phyloP scores from a whole-genome alignment of 1,140 invertebrate species.

The Cydia pomonella region DNA sequence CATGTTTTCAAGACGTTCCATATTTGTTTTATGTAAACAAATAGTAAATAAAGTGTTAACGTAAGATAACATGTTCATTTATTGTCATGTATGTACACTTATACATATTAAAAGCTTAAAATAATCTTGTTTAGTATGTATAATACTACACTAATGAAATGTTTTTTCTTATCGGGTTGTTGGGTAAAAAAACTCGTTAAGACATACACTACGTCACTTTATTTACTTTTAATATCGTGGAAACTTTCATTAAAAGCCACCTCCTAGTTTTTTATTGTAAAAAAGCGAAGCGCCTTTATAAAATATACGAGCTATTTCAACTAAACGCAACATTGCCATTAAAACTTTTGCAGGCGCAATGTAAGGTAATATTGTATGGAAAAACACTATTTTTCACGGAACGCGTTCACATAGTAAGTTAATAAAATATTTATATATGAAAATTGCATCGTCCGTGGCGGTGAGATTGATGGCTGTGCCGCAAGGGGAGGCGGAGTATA shows the following conservation, averaged over 20 bases:
- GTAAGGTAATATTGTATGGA: slow-evolving; percentile 13
- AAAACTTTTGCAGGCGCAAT: slow-evolving; percentile 4
- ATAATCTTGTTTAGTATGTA: neutral
- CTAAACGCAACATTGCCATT: slow-evolving; percentile 16
- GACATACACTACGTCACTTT: too few species aligned
- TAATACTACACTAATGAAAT: too few species aligned
- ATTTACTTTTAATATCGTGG: too few species aligned
- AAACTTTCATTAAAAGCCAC: neutral
- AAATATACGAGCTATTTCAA: slow-evolving; percentile 7
- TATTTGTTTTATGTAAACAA: too few species aligned
- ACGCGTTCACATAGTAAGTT: slow-evolving; percentile 31
- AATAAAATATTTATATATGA: slow-evolving; percentile 50
- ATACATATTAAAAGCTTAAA: neutral
- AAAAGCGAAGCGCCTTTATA: neutral
- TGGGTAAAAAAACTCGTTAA: too few species aligned
- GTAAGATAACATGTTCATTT: neutral
- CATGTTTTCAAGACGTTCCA: too few species aligned
- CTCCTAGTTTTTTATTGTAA: neutral
- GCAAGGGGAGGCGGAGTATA: slow-evolving; percentile 3
- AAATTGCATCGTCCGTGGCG: slow-evolving; percentile 38
- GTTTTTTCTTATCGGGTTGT: too few species aligned
- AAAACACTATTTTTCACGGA: slow-evolving; percentile 28
- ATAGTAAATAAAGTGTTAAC: too few species aligned
- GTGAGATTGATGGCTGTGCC: slow-evolving; percentile 8
- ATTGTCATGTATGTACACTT: too few species aligned